Evolutionary conservation across 2,888 invertebrate genomes (phyloP).

Genomic region (Cheilosia impressa): DNA sequence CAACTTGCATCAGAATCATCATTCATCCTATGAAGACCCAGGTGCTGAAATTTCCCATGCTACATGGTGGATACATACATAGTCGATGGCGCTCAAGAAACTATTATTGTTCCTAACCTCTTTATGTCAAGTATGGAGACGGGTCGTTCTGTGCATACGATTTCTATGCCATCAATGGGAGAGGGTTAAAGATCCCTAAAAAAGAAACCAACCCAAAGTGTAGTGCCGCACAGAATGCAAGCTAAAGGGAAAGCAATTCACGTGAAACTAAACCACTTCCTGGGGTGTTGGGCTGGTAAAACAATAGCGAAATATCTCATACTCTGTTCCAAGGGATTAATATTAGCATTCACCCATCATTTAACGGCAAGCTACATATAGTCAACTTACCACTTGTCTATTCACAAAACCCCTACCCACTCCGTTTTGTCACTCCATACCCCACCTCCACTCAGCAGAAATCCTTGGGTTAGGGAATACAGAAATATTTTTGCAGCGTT

Average conservation of each 20-base stretch:
- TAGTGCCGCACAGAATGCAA: constrained; percentile 13
- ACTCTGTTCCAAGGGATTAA: constrained; percentile 31
- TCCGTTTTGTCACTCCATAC: background rate
- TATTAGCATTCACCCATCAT: constrained; percentile 66
- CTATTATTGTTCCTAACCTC: constrained; percentile 46
- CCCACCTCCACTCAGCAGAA: constrained; percentile 11
- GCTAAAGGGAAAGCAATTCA: constrained; percentile 50
- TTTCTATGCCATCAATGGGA: constrained; percentile 45
- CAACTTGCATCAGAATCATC: background rate
- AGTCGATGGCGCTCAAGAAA: constrained; percentile 24
- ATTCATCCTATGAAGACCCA: background rate
- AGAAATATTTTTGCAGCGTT: constrained; percentile 57
- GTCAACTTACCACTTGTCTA: constrained; percentile 13
- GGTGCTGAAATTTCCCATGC: constrained; percentile 3
- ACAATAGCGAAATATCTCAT: constrained; percentile 31
- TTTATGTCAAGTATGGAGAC: constrained; percentile 38
- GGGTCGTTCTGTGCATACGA: constrained; percentile 12
- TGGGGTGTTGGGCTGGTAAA: constrained; percentile 41
- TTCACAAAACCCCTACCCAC: constrained; percentile 7
- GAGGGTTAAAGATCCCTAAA: constrained; percentile 56
- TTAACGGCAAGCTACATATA: constrained; percentile 35
- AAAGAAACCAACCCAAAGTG: constrained; percentile 28
- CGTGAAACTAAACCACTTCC: constrained; percentile 69
- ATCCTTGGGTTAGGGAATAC: constrained; percentile 49
- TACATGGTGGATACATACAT: background rate